Conservation (phyloP, 1,140 invertebrate species). For the Cydia pomonella region DNA sequence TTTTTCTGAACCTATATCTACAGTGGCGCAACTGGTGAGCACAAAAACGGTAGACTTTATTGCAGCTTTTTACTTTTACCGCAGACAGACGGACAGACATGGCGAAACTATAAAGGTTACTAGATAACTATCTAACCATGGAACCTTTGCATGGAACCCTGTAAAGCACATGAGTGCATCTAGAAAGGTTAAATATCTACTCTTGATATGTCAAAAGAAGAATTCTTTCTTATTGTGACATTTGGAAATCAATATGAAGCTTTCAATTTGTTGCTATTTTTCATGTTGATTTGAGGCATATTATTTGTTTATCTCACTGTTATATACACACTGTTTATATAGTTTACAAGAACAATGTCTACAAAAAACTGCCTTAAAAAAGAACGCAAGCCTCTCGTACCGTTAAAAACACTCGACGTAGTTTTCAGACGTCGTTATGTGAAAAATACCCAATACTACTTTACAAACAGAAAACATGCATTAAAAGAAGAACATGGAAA, state of each 20-base stretch:
- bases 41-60: too few relatives aligned
- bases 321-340: too few relatives aligned
- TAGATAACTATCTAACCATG: too few relatives aligned
- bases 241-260: conserved; percentile 7
- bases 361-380: conserved; percentile 48
- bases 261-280: background rate
- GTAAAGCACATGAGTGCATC: too few relatives aligned
- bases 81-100: too few relatives aligned
- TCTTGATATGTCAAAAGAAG: conserved; percentile 1
- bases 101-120: too few relatives aligned
- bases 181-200: background rate
- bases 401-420: conserved; percentile 69
- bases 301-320: background rate
- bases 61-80: too few relatives aligned
- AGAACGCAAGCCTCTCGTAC: conserved; percentile 68
- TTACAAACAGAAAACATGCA: conserved; percentile 66
- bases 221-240: conserved; percentile 4
- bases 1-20: too few relatives aligned
- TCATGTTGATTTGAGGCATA: background rate
- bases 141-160: too few relatives aligned
- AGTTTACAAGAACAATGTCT: conserved; percentile 53
- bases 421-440: conserved; percentile 72
- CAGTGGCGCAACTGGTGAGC: too few relatives aligned
- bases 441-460: conserved; percentile 71
- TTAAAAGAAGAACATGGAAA: conserved; percentile 43